Conservation (phyloP, 2,888 invertebrate species). For the Parochlus steinenii region DNA sequence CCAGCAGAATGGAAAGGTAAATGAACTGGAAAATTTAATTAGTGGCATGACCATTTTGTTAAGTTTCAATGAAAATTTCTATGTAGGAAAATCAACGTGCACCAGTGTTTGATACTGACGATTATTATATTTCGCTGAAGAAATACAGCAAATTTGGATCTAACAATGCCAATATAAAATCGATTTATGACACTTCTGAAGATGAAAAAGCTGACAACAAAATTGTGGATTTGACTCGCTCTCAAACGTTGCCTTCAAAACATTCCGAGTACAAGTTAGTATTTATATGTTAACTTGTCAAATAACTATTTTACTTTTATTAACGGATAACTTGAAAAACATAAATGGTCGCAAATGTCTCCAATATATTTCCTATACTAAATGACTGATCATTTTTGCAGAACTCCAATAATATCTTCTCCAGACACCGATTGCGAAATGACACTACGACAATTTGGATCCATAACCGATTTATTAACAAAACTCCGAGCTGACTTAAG, state of each 20-base stretch:
- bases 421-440: slow-evolving; percentile 53
- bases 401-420: slow-evolving; percentile 51
- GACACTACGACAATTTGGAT: slow-evolving; percentile 73
- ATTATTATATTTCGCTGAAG: slow-evolving; percentile 62
- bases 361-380: background rate
- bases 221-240: slow-evolving; percentile 27
- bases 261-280: slow-evolving; percentile 28
- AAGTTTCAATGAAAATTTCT: too few relatives aligned
- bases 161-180: slow-evolving; percentile 21
- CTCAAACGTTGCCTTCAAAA: slow-evolving; percentile 26
- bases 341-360: background rate
- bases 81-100: slow-evolving; percentile 64
- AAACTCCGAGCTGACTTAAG: slow-evolving; percentile 75
- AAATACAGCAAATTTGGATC: slow-evolving; percentile 46
- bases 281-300: background rate
- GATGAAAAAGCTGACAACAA: slow-evolving; percentile 22
- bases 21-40: too few relatives aligned
- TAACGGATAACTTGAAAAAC: background rate
- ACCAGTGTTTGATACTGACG: slow-evolving; percentile 80
- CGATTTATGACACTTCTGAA: slow-evolving; percentile 26
- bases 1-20: slow-evolving; percentile 7
- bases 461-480: slow-evolving; percentile 71
- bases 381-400: slow-evolving; percentile 18
- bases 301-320: background rate
- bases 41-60: too few relatives aligned